Percentiles rank a stretch among this genome's conserved stretches.
Conservation (phyloP, 2,888 invertebrate species). For the Lacanobia oleracea region DNA sequence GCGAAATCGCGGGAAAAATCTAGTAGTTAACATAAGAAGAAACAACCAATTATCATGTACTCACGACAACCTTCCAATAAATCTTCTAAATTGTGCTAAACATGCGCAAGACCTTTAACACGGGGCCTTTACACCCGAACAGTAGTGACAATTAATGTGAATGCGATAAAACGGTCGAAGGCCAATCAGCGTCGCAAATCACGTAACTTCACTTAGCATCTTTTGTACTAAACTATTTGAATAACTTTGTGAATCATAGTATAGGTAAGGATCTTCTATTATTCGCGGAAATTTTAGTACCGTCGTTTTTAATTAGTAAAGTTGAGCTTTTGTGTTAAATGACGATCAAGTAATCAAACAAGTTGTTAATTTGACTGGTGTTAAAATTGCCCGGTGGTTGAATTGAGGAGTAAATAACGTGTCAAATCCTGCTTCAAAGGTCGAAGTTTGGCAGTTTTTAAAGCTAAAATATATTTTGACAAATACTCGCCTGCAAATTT, state of each 20-base stretch:
- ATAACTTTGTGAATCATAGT: slow-evolving; percentile 8
- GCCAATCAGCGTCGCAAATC: slow-evolving; percentile 43
- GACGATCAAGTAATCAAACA: background rate
- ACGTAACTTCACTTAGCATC: slow-evolving; percentile 59
- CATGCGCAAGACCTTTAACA: slow-evolving; percentile 40
- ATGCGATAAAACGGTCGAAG: slow-evolving; percentile 55
- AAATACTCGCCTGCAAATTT: too few species aligned
- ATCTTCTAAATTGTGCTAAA: slow-evolving; percentile 31
- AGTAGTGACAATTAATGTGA: slow-evolving; percentile 56
- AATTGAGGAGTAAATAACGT: too few species aligned
- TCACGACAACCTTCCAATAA: slow-evolving; percentile 20
- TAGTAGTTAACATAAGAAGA: background rate
- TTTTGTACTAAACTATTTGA: slow-evolving; percentile 22
- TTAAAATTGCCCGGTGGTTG: background rate
- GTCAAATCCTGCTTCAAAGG: too few species aligned
- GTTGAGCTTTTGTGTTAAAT: background rate
- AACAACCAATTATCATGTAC: slow-evolving; percentile 11
- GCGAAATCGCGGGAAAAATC: background rate
- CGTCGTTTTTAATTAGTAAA: slow-evolving; percentile 12
- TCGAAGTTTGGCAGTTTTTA: too few species aligned
- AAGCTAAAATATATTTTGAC: too few species aligned
- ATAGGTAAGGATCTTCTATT: background rate
- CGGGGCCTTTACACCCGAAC: slow-evolving; percentile 35
- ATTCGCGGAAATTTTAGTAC: background rate
- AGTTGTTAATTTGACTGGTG: slow-evolving; percentile 1